phyloP scores from a whole-genome alignment of 2,888 invertebrate species.

The Julus scandinavius region DNA sequence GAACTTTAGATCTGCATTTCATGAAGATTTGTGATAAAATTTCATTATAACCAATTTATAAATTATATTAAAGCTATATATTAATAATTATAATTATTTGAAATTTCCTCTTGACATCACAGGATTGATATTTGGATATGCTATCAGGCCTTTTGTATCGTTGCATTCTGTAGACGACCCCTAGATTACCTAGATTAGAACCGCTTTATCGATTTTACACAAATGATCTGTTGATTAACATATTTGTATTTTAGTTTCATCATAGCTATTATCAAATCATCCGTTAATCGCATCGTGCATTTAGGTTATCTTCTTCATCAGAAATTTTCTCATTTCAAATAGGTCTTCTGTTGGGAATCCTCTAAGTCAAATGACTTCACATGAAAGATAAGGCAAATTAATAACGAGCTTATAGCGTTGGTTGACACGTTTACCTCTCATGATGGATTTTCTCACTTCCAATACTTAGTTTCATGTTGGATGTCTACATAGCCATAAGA shows the following conservation, averaged over 20 bases:
- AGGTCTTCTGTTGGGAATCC: background rate
- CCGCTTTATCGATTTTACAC: background rate
- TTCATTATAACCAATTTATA: too few species aligned
- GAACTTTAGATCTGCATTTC: too few species aligned
- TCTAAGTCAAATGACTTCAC: background rate
- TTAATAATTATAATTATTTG: too few species aligned
- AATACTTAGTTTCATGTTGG: background rate
- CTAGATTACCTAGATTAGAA: background rate
- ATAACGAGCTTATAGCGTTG: conserved; percentile 15
- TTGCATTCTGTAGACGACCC: too few species aligned
- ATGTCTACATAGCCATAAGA: background rate
- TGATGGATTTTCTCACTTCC: conserved; percentile 17
- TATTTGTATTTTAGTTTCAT: background rate
- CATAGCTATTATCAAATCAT: background rate
- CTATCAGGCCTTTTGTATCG: too few species aligned
- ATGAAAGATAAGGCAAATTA: background rate
- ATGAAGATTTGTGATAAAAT: too few species aligned
- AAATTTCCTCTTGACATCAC: too few species aligned
- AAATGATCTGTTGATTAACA: background rate
- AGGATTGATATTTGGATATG: too few species aligned
- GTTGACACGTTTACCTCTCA: background rate
- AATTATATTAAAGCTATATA: too few species aligned
- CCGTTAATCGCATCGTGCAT: background rate
- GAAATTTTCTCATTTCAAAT: background rate
- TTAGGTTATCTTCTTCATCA: background rate